phyloP scores from a whole-genome alignment of 2,797 vertebrate species.

The Telmatherina bonti region DNA sequence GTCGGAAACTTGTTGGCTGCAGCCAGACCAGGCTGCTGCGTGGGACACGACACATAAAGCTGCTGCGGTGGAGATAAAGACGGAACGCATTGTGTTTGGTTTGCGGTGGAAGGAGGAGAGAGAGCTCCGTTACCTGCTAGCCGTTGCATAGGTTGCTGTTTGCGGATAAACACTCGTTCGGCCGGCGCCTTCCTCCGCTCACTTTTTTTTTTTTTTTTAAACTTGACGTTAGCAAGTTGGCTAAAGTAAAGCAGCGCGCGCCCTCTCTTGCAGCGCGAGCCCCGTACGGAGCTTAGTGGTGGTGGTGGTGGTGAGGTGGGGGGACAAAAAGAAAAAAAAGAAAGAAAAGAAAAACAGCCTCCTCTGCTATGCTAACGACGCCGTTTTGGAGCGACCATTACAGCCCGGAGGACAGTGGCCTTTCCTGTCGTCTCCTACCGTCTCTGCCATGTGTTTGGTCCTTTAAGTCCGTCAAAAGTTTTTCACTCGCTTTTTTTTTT shows the following conservation, averaged over 20 bases:
- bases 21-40: slow-evolving; percentile 27
- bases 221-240: slow-evolving; percentile 74
- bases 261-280: slow-evolving; percentile 45
- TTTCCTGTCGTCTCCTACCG: neutral
- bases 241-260: slow-evolving; percentile 58
- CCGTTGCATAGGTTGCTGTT: slow-evolving; percentile 76
- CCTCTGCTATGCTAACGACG: slow-evolving; percentile 29
- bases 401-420: neutral
- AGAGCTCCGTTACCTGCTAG: slow-evolving; percentile 70
- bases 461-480: slow-evolving; percentile 40
- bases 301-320: too few species aligned
- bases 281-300: slow-evolving; percentile 5
- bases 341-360: neutral
- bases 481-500: slow-evolving; percentile 74
- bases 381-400: slow-evolving; percentile 25
- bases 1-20: slow-evolving; percentile 32
- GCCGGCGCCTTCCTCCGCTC: slow-evolving; percentile 72
- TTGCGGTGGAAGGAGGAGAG: neutral
- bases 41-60: slow-evolving; percentile 11
- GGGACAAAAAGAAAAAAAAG: neutral
- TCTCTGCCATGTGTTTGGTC: slow-evolving; percentile 26
- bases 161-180: slow-evolving; percentile 44
- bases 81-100: neutral
- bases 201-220: slow-evolving; percentile 70
- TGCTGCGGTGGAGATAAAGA: slow-evolving; percentile 15